These are phyloP conservation scores for Lucifuga dentata DNA, from an alignment of 2,113 vertebrate genomes.

Conservation along the genomic window DNA sequence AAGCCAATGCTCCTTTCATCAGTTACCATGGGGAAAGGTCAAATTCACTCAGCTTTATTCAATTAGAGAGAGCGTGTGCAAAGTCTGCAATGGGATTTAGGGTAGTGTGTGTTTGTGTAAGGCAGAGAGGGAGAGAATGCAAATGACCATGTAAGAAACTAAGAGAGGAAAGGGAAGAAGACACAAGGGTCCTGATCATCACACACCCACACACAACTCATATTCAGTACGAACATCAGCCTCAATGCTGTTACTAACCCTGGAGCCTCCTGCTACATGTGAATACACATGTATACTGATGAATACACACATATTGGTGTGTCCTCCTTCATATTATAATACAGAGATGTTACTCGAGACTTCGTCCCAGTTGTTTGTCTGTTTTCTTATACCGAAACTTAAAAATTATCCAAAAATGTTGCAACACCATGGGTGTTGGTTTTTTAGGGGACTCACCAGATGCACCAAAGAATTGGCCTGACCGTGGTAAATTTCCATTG, in stretches of 20 bases:
- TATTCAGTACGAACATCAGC: not conserved
- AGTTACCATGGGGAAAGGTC: constrained; percentile 38
- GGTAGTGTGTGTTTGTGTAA: not conserved
- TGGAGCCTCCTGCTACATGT: not conserved
- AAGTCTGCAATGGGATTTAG: constrained; percentile 12
- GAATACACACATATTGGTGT: not conserved
- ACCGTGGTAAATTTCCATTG: too few species aligned
- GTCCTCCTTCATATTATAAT: not conserved
- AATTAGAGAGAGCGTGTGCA: constrained; percentile 22
- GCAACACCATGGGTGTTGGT: too few species aligned
- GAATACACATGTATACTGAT: too few species aligned
- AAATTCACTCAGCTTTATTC: constrained; percentile 47
- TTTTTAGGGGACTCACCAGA: too few species aligned
- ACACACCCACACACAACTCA: not conserved
- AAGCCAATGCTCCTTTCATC: constrained; percentile 45
- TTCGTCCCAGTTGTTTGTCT: too few species aligned
- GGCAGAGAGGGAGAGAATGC: not conserved
- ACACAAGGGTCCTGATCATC: constrained; percentile 16
- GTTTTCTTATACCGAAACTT: too few species aligned
- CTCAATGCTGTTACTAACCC: not conserved
- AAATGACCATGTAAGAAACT: not conserved
- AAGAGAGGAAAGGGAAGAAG: not conserved
- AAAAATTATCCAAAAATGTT: too few species aligned
- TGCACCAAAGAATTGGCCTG: too few species aligned
- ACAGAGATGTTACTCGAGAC: too few species aligned